Evolutionary conservation across 2,888 invertebrate species (phyloP), one percentile per base, ranked within the genome.

Genomic region (Leptothorax acervorum): DNA sequence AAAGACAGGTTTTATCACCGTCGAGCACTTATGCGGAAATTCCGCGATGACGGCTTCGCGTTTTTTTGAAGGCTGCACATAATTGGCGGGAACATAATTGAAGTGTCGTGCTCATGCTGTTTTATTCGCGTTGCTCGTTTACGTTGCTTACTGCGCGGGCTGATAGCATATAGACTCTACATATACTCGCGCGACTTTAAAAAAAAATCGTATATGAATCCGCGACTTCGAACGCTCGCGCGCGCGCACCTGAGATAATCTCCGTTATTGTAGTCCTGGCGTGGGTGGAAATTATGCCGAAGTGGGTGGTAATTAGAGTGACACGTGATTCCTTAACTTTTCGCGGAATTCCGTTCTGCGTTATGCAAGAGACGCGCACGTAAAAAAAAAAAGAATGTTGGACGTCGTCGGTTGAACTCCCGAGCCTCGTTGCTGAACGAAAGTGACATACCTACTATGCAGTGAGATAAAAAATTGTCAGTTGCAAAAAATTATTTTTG

Each of bases 11-110:
- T 23, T 71, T 31, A 48, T 79, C 68, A 55, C 8, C 28, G 12
- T 8, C 31, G 31, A 31, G 57, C 23, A 23, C 18, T 31, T 31
- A n/a, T 48, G 60, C 48, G 74, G 15, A 23, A 55, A 35, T 57
- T 23, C n/a, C 12, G 53, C 60, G 35, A 74, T 53, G 60, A 73
- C 28, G 45, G 3, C 11, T 60, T 71, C 74, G 23, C 48, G 23
- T 74, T 48, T 48, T 74, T 60, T 45, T 35, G 75, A 79, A 79
- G 75, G 79, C 48, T 18, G 12, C 74, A 48, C 57, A 51, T 74
- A 79, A 74, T 79, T 74, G 74, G 48, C 60, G 48, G 31, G 18
- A 74, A 74, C 9, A 18, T 74, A 60, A 79, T 60, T 60, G 60
- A 79, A 60, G 48, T 39, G 23, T 60, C 28, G 70, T 48, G 23